Percentiles rank a stretch among this genome's conserved stretches.
Conservation (phyloP, 2,888 invertebrate genomes). For the Apotomis capreana region DNA sequence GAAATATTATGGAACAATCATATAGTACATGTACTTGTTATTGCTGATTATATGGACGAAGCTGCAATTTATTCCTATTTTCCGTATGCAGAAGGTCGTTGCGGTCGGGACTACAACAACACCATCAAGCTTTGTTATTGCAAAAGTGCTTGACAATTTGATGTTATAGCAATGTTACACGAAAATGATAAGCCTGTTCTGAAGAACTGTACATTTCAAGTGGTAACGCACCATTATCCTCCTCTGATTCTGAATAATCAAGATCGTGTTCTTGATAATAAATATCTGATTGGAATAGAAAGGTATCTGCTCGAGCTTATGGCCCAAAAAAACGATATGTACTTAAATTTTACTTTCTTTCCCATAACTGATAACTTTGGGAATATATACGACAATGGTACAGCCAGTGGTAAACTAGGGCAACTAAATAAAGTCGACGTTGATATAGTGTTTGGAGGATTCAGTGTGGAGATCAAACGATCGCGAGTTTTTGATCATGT, state of each 20-base stretch:
- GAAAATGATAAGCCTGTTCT: too few relatives aligned
- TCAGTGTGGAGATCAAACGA: constrained; percentile 22
- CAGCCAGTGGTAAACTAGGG: constrained; percentile 26
- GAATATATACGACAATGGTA: constrained; percentile 26
- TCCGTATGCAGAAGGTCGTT: constrained; percentile 24
- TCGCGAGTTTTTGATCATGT: constrained; percentile 26
- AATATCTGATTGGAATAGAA: constrained; percentile 29
- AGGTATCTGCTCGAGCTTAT: constrained; percentile 24
- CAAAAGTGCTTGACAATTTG: background rate
- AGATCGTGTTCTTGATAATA: too few relatives aligned
- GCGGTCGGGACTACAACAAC: constrained; percentile 29
- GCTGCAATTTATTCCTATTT: constrained; percentile 6
- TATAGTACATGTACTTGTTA: too few relatives aligned
- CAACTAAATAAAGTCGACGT: constrained; percentile 27
- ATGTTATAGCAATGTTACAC: background rate
- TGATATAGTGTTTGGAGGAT: constrained; percentile 37
- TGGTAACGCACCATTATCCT: too few relatives aligned
- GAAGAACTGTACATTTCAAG: too few relatives aligned
- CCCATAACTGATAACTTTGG: constrained; percentile 13
- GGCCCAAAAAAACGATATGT: constrained; percentile 11
- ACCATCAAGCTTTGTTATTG: background rate
- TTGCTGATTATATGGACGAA: background rate
- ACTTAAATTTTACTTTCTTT: constrained; percentile 23
- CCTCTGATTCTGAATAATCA: too few relatives aligned
- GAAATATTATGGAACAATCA: too few relatives aligned